Conservation (phyloP, 2,797 vertebrate genomes). For the Acanthis flammea region DNA sequence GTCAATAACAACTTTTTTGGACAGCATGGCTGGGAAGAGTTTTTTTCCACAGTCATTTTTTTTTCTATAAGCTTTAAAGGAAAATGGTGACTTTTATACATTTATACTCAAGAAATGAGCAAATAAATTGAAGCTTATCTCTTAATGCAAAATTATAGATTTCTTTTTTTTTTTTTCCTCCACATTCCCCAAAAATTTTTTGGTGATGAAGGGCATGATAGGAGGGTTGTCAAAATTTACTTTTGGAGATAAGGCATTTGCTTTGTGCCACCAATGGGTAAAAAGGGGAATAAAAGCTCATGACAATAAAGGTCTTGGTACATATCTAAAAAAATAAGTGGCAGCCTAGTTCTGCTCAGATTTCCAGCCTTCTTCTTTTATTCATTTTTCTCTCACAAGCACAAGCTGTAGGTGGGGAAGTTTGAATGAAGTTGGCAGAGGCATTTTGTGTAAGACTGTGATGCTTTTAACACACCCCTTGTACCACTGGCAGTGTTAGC, state of each 20-base stretch:
- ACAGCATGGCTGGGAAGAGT: not conserved
- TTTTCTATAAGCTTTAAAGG: not conserved
- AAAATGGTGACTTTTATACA: not conserved
- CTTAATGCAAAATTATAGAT: not conserved
- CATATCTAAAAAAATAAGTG: not conserved
- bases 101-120: not conserved
- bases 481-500: fast-evolving
- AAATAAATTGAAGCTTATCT: not conserved
- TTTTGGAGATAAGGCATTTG: not conserved
- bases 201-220: not conserved
- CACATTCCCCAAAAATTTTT: not conserved
- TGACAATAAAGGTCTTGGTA: not conserved
- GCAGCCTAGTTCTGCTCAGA: not conserved
- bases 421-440: not conserved
- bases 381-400: not conserved
- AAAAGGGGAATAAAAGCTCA: not conserved
- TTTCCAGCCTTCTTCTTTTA: not conserved
- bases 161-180: fast-evolving
- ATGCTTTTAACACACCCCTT: not conserved
- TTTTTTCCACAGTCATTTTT: not conserved
- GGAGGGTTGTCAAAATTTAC: not conserved
- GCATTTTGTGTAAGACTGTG: not conserved
- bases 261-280: not conserved
- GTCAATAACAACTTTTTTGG: fast-evolving
- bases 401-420: not conserved